Evolutionary conservation across 1,140 invertebrate species (phyloP), one percentile per base, ranked within the genome.

Genomic region (Nymphalis io): DNA sequence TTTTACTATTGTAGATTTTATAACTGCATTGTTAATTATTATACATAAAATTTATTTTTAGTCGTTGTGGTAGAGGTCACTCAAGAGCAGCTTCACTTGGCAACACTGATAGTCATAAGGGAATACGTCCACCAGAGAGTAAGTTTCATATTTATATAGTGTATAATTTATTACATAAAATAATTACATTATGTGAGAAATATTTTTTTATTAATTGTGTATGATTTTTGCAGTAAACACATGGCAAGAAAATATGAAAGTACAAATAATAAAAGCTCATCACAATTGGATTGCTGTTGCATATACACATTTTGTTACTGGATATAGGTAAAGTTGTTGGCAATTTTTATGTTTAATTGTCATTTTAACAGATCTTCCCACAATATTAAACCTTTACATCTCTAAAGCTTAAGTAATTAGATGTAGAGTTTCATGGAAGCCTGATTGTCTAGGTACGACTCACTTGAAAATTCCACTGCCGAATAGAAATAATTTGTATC

Each of bases 201-300:
- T 27, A 33, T 8, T 33, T 8, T n/a, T 3, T 33, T 0, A 33
- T 33, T 33, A 33, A 33, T 33, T 33, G 4, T 33, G 27, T 46
- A 21, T 39, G 58, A 33, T 72, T 68, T 73, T 90, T 88, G 46
- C 75, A 92, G 89, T 87, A 42, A 90, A 84, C 65, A 79, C 84
- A 11, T 97, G 96, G 96, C 93, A 95, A 15, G 97, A 98, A 90
- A 97, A 96, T 40, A 84, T 98, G 75, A 93, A 97, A 76, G 97
- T 98, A 46, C 96, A 98, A 87, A 98, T 99, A 73, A 97, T 99
- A 67, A 97, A 98, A 89, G 98, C 98, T 15, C 98, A 99, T 93
- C 98, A 99, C 85, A 99, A 99, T 87, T 99, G 98, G 97, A 98
- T 99, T 75, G 97, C 96, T 66, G 98, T 98, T 38, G 98, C 97